Base-by-base conservation (phyloP, 2,888 invertebrate genomes). In the Pachycephus smyrnensis region DNA sequence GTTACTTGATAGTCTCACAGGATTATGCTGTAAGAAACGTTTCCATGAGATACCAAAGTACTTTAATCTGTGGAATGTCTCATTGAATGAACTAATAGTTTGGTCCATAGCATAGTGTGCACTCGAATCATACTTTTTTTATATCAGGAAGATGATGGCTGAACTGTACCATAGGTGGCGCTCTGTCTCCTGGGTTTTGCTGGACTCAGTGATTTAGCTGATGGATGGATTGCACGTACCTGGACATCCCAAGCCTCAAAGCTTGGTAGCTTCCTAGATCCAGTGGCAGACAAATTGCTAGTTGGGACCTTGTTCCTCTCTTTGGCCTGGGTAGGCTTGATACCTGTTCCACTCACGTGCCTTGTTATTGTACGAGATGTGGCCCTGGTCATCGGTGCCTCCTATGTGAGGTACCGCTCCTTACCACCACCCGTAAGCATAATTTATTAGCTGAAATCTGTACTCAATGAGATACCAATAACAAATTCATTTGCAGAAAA, bases 181-280 rank as follows among this genome's bases (percentile, higher is more conserved):
- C 93, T 98, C 82, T 95, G 95, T 75, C 91, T 99, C 77, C 94
- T 99, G 87, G 94, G 95, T 37, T 92, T 97, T 86, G 99, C 99
- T 82, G 98, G 98, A 81, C 89, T 98, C 1, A 97, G 98, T 73
- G 99, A 99, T 93, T 91, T 98, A 93, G 98, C 98, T 76, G 99
- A 99, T 93, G 99, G 99, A 11, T 98, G 96, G 95, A 98, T 99
- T 89, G 99, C 99, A 0, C 94, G 99, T 79, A 96, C 95, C 76
- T 98, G 97, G 95, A 94, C 95, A 81, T 96, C 96, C 55, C 99
- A 99, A 91, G 96, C 97, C 35, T 97, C 98, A 37, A 97, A 97
- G 90, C 94, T 98, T 89, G 99, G 99, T 0, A 98, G 98, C 79
- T 98, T 98, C 88, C 92, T 99, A 30, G 99, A 99, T 92, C 99